Base-by-base conservation (phyloP, 1,140 invertebrate species). In the Holotrichia oblita region DNA sequence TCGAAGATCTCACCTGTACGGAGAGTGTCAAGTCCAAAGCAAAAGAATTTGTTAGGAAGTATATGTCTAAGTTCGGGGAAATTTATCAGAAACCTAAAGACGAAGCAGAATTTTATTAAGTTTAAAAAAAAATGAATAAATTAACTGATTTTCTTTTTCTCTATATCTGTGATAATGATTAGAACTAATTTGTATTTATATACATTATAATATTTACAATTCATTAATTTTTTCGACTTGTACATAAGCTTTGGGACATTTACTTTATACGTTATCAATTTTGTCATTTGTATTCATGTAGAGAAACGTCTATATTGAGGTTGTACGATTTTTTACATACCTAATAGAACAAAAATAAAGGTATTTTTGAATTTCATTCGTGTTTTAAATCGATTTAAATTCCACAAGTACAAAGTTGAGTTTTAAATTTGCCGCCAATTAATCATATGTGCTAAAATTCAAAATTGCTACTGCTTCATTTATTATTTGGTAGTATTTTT, bases 21-120 rank as follows among this genome's bases (percentile, higher is more conserved):
- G 96, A 98, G 77, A 97, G 95, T 80, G 97, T 99, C 0, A 95
- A 95, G 81, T 92, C 94, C 79, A 99, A 99, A 89, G 95, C 97
- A 0, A 95, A 94, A 86, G 97, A 98, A 87, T 99, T 96, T 88
- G 95, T 99, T 22, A 93, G 92, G 81, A 98, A 98, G 86, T 99
- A 99, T 86, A 99, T 99, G 97, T 91, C 91, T 8, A 97, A 97
- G 87, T 98, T 96, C 88, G 96, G 94, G 0, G 89, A 91, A 14
- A 88, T 92, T 24, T 94, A 94, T 84, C 88, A 89, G 79, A 89
- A 91, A 81, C 89, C 83, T 22, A 82, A 83, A 34, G 84, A 85
- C 77, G 84, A 84, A 64, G 81, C 83, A 0, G 84, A 85, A n/a
- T 81, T 78, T 81, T 81, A 79, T 22, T 69, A 22, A 69, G 22